These are phyloP conservation scores for Asbolus verrucosus DNA, from an alignment of 1,140 invertebrate genomes.

Conservation along the genomic window DNA sequence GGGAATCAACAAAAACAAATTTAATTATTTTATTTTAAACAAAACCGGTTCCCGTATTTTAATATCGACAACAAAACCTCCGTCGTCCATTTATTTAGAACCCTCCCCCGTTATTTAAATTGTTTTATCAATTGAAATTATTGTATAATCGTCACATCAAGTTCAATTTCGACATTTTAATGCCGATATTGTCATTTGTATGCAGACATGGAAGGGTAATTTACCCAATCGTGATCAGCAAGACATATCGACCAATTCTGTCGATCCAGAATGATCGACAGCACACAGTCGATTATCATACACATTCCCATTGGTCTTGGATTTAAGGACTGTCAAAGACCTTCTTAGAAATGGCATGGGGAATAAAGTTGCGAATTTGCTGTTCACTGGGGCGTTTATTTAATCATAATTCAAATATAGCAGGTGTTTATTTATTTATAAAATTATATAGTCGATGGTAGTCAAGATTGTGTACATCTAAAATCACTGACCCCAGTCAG, in stretches of 20 bases:
- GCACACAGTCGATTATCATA: slow-evolving; percentile 6
- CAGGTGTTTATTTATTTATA: slow-evolving; percentile 30
- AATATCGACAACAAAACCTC: no score
- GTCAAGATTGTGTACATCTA: neutral
- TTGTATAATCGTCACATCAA: neutral
- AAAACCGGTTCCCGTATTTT: neutral
- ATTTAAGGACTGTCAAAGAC: no score
- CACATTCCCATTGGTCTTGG: neutral
- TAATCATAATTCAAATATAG: slow-evolving; percentile 8
- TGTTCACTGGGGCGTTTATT: no score
- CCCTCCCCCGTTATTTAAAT: no score
- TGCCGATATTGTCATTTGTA: neutral
- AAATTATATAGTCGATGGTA: slow-evolving; percentile 11
- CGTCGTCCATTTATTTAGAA: no score
- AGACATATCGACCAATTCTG: neutral
- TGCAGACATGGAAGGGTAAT: neutral
- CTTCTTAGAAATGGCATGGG: no score
- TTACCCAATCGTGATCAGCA: neutral
- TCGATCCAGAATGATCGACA: no score
- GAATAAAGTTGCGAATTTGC: no score
- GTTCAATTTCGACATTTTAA: neutral
- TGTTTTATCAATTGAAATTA: no score
- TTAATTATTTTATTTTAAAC: slow-evolving; percentile 7
- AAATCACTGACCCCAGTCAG: slow-evolving; percentile 22
- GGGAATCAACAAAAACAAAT: neutral